Evolutionary conservation across 2,888 invertebrate species (phyloP).

Genomic region (Brenthis hecate): DNA sequence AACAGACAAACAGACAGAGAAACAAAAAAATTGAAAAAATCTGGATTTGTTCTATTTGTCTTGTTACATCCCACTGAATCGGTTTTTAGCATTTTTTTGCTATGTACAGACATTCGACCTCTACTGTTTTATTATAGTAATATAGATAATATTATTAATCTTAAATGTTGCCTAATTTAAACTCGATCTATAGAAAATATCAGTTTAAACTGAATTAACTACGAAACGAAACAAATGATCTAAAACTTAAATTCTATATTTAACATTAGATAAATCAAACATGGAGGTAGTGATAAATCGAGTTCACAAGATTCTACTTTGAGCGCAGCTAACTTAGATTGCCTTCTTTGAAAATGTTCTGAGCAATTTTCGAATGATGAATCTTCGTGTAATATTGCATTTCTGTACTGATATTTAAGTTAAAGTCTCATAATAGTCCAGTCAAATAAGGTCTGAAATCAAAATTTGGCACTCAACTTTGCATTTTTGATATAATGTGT

Average conservation of each 20-base stretch:
- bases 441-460: too few species aligned
- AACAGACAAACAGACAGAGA: too few species aligned
- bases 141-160: too few species aligned
- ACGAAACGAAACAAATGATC: constrained; percentile 14
- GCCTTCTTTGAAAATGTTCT: constrained; percentile 21
- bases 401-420: not conserved
- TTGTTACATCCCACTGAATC: too few species aligned
- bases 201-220: not conserved
- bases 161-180: not conserved
- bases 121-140: too few species aligned
- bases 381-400: not conserved
- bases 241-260: constrained; percentile 23
- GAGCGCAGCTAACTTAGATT: constrained; percentile 27
- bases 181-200: not conserved
- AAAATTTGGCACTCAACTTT: too few species aligned
- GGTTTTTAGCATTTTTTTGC: too few species aligned
- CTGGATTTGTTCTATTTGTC: too few species aligned
- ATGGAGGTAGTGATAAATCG: constrained; percentile 27
- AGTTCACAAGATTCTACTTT: constrained; percentile 26
- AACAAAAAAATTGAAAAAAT: too few species aligned
- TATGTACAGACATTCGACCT: too few species aligned
- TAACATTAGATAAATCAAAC: constrained; percentile 23
- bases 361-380: constrained; percentile 6
- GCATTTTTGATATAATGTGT: too few species aligned
- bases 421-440: too few species aligned